Conservation (phyloP, 2,113 vertebrate species). For the Psophia crepitans region DNA sequence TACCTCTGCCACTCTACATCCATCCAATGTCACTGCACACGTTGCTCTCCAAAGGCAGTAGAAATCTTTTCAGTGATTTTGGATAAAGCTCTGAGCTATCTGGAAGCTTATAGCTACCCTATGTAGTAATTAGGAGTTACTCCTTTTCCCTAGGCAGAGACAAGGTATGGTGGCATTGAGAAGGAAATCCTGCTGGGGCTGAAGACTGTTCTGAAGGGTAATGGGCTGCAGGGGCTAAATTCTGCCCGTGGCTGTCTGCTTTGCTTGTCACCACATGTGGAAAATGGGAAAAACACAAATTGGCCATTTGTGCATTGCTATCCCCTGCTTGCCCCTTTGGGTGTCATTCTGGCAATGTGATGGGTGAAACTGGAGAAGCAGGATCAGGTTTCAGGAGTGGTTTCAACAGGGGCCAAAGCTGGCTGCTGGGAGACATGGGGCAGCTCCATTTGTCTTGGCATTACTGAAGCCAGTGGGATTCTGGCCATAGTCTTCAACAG, state of each 20-base stretch:
- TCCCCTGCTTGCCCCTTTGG: not conserved
- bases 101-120: not conserved
- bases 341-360: not conserved
- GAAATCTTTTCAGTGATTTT: not conserved
- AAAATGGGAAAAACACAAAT: not conserved
- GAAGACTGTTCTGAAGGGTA: not conserved
- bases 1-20: not conserved
- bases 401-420: not conserved
- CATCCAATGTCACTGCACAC: not conserved
- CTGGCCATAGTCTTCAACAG: not conserved
- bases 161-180: not conserved
- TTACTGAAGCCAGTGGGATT: slow-evolving; percentile 43
- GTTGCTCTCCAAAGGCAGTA: not conserved
- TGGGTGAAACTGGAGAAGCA: not conserved
- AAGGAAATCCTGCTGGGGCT: not conserved
- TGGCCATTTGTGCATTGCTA: not conserved
- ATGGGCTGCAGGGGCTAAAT: not conserved
- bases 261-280: not conserved
- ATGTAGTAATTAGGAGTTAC: not conserved
- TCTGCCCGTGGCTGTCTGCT: not conserved
- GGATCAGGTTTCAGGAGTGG: not conserved
- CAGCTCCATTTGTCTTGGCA: not conserved
- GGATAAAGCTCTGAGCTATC: not conserved
- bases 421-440: not conserved
- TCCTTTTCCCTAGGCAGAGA: not conserved